Percentiles rank a stretch among this genome's conserved stretches.
Conservation (phyloP, 2,113 vertebrate genomes). For the Corythoichthys intestinalis region DNA sequence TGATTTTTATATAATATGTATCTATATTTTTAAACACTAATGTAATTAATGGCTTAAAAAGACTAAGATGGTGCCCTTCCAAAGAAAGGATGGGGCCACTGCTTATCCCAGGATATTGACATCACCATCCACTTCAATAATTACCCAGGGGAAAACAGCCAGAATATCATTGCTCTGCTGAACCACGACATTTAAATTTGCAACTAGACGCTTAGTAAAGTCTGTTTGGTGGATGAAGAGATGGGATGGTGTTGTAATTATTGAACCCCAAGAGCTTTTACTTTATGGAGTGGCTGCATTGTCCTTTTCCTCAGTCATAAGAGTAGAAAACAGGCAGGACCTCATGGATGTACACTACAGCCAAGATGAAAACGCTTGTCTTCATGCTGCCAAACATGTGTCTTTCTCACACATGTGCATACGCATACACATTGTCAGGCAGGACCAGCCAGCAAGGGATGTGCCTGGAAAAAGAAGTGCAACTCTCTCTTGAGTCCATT, state of each 20-base stretch:
- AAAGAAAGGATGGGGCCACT: background rate
- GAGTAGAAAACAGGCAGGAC: slow-evolving; percentile 5
- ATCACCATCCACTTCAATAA: slow-evolving; percentile 2
- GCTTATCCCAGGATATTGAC: background rate
- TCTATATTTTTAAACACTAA: background rate
- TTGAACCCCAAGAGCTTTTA: slow-evolving; percentile 10
- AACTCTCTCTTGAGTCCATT: slow-evolving; percentile 34
- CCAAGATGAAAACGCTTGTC: slow-evolving; percentile 20
- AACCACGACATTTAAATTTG: slow-evolving; percentile 12
- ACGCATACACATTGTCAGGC: slow-evolving; percentile 17
- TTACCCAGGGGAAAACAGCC: background rate
- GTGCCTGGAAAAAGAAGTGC: slow-evolving; percentile 31
- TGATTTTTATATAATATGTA: background rate
- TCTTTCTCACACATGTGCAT: background rate
- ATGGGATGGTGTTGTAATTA: background rate
- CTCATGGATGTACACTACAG: slow-evolving; percentile 10
- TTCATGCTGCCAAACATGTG: background rate
- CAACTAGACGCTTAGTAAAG: background rate
- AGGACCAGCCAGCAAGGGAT: slow-evolving; percentile 47
- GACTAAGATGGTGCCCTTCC: background rate
- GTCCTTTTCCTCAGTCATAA: slow-evolving; percentile 14
- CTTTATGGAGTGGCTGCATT: slow-evolving; percentile 30
- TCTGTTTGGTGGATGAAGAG: slow-evolving; percentile 8
- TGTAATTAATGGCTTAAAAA: background rate
- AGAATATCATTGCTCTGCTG: background rate